Conservation (phyloP, 2,113 vertebrate species). For the Spea bombifrons region DNA sequence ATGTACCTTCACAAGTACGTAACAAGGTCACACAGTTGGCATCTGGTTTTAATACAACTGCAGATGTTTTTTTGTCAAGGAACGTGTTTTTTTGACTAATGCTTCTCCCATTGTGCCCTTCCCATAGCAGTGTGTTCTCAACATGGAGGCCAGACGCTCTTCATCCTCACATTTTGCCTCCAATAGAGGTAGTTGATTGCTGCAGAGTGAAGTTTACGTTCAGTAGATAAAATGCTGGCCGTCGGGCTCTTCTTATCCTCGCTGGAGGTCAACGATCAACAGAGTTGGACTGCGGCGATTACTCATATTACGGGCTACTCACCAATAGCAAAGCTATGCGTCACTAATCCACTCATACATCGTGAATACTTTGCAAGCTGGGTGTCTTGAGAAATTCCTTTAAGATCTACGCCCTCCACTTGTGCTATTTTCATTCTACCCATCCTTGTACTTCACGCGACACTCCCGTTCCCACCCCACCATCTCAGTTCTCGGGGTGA, state of each 20-base stretch:
- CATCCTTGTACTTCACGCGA: neutral
- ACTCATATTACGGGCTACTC: neutral
- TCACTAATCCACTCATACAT: conserved; percentile 1
- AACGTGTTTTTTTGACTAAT: neutral
- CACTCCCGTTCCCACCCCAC: conserved; percentile 1
- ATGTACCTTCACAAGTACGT: no score
- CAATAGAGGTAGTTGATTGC: no score
- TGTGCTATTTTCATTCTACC: neutral
- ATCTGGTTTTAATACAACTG: neutral
- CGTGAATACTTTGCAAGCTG: neutral
- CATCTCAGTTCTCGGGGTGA: neutral
- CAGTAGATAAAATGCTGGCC: no score
- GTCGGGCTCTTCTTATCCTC: no score
- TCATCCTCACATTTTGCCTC: no score
- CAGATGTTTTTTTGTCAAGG: neutral
- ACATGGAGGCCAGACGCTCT: neutral
- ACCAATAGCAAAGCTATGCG: neutral
- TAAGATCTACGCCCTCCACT: neutral
- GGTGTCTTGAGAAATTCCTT: conserved; percentile 14
- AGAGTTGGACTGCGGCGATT: neutral
- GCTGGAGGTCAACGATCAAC: no score
- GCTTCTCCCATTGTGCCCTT: neutral
- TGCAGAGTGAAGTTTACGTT: no score
- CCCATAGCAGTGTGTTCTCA: neutral
- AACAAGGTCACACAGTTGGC: no score